Conservation (phyloP, 2,797 vertebrate genomes). For the Hipposideros larvatus region DNA sequence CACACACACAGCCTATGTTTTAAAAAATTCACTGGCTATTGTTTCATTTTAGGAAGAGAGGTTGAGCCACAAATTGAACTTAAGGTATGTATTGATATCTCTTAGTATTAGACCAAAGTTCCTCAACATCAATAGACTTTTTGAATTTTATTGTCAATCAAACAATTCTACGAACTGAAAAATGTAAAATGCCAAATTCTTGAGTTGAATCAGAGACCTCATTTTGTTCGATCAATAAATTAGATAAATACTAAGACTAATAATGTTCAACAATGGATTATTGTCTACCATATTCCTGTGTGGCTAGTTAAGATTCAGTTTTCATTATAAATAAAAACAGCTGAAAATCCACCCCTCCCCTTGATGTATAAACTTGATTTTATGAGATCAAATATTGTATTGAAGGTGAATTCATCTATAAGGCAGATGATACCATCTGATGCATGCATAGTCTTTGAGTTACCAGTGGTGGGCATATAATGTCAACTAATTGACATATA, state of each 20-base stretch:
- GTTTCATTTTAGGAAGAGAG: constrained; percentile 46
- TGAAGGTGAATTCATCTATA: not conserved
- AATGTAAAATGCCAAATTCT: constrained; percentile 45
- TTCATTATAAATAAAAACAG: constrained; percentile 75
- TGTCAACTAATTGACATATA: not conserved
- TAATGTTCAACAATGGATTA: constrained; percentile 60
- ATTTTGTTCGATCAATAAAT: constrained; percentile 67
- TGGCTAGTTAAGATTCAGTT: constrained; percentile 74
- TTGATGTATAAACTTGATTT: constrained; percentile 57
- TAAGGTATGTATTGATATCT: not conserved
- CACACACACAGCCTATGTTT: not conserved
- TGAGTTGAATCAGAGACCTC: constrained; percentile 51
- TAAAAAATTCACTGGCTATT: not conserved
- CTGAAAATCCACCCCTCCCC: constrained; percentile 39
- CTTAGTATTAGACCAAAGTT: not conserved
- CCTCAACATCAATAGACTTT: constrained; percentile 1
- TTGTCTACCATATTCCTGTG: constrained; percentile 25
- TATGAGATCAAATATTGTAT: constrained; percentile 42
- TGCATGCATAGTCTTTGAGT: not conserved
- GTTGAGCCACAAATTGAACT: not conserved
- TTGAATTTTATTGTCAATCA: constrained; percentile 54
- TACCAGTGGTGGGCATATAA: not conserved
- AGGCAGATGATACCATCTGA: not conserved
- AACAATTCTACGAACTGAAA: constrained; percentile 50
- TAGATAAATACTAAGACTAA: constrained; percentile 69